Percentiles rank a stretch among this genome's conserved stretches.
Conservation (phyloP, 2,113 vertebrate genomes). For the Nothoprocta perdicaria region DNA sequence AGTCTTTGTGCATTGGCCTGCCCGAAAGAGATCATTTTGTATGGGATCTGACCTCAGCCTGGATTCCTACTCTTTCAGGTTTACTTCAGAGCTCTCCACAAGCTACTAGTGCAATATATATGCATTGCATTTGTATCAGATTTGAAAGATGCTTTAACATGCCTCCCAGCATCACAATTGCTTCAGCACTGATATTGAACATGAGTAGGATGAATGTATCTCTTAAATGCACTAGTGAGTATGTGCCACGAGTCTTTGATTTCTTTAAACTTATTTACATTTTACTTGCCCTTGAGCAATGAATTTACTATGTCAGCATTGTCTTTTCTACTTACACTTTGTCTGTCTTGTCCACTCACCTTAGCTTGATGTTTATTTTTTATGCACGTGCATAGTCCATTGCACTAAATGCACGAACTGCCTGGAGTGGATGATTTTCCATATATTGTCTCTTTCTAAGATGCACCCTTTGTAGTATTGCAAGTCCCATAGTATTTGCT, state of each 20-base stretch:
- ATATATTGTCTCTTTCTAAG: background rate
- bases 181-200: constrained; percentile 60
- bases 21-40: background rate
- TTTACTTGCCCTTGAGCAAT: constrained; percentile 49
- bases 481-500: constrained; percentile 10
- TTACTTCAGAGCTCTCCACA: constrained; percentile 50
- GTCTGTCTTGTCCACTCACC: constrained; percentile 62
- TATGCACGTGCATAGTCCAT: constrained; percentile 33
- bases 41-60: constrained; percentile 1
- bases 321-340: constrained; percentile 62
- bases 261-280: constrained; percentile 72
- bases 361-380: constrained; percentile 65
- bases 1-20: background rate
- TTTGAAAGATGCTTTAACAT: constrained; percentile 72
- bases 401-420: constrained; percentile 40
- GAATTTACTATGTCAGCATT: constrained; percentile 68
- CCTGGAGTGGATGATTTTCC: constrained; percentile 57
- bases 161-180: constrained; percentile 56
- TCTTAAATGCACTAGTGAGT: constrained; percentile 65
- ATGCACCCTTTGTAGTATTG: constrained; percentile 24
- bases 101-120: constrained; percentile 34
- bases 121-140: constrained; percentile 40
- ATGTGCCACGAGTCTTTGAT: constrained; percentile 59
- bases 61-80: constrained; percentile 24
- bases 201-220: constrained; percentile 43